These are phyloP conservation scores for Pseudocheirus occidentalis DNA, from an alignment of 2,797 vertebrate genomes.

Conservation along the genomic window DNA sequence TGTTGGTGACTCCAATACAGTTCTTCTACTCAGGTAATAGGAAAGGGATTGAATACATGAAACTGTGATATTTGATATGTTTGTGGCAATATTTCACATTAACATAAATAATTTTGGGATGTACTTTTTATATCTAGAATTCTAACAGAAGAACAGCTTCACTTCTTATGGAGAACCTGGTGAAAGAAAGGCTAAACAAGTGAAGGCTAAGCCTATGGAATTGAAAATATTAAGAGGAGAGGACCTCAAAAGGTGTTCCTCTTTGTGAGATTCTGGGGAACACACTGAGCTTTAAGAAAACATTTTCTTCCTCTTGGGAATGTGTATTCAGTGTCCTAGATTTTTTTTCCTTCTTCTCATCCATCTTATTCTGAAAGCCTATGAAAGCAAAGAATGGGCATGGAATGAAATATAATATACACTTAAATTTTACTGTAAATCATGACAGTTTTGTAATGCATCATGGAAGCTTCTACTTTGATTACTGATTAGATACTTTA, in stretches of 20 bases:
- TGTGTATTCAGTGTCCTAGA: background rate
- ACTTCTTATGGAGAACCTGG: background rate
- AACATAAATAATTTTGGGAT: slow-evolving; percentile 29
- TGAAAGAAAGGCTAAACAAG: background rate
- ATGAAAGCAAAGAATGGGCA: background rate
- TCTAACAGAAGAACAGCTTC: background rate
- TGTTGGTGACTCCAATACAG: background rate
- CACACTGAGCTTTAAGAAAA: background rate
- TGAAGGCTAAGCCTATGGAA: background rate
- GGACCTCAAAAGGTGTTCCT: slow-evolving; percentile 9
- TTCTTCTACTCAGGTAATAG: background rate
- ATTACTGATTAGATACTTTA: background rate
- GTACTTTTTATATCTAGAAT: background rate
- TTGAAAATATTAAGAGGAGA: background rate
- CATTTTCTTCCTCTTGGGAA: background rate
- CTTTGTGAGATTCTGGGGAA: background rate
- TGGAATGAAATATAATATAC: background rate
- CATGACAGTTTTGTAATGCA: background rate
- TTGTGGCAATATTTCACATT: background rate
- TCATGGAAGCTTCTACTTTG: background rate
- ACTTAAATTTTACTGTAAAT: background rate
- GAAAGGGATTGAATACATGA: background rate
- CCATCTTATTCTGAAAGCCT: background rate
- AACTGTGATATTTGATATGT: background rate
- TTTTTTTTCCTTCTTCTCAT: background rate